Conservation (phyloP, 53 echinoderm and acorn worm species). For the Arbacia lixula region DNA sequence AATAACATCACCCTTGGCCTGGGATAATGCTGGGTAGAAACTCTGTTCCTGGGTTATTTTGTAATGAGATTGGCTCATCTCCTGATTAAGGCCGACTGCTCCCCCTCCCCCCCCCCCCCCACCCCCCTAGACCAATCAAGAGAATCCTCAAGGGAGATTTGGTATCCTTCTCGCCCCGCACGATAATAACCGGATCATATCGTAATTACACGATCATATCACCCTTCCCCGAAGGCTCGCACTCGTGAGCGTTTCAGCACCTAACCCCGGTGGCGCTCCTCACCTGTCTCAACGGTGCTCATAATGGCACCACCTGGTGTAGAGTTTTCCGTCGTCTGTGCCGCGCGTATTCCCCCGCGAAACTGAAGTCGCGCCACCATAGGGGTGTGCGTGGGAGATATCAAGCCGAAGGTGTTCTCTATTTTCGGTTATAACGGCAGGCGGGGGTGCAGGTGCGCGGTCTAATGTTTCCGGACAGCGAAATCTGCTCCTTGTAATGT, state of each 20-base stretch:
- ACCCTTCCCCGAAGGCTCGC: slow-evolving; percentile 20
- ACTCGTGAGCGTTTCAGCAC: not conserved
- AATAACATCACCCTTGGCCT: too few relatives aligned
- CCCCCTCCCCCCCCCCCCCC: too few relatives aligned
- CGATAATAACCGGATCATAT: slow-evolving; percentile 37
- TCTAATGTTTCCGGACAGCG: slow-evolving; percentile 8
- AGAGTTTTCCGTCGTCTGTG: slow-evolving; percentile 21
- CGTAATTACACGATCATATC: slow-evolving; percentile 52
- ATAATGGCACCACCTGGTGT: slow-evolving; percentile 44
- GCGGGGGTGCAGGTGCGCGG: not conserved
- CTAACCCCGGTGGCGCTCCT: not conserved
- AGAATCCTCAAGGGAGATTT: too few relatives aligned
- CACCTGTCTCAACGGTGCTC: slow-evolving; percentile 14
- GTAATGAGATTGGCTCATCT: too few relatives aligned
- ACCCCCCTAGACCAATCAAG: too few relatives aligned
- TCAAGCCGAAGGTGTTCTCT: slow-evolving; percentile 14
- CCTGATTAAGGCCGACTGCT: too few relatives aligned
- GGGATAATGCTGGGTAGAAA: too few relatives aligned
- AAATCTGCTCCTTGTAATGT: slow-evolving; percentile 16
- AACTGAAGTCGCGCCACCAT: slow-evolving; percentile 16
- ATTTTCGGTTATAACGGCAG: not conserved
- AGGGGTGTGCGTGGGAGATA: slow-evolving; percentile 14
- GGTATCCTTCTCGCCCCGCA: too few relatives aligned
- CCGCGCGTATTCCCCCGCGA: not conserved
- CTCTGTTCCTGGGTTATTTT: too few relatives aligned